Evolutionary conservation across 2,888 invertebrate genomes (phyloP).

Genomic region (Patella caerulea): DNA sequence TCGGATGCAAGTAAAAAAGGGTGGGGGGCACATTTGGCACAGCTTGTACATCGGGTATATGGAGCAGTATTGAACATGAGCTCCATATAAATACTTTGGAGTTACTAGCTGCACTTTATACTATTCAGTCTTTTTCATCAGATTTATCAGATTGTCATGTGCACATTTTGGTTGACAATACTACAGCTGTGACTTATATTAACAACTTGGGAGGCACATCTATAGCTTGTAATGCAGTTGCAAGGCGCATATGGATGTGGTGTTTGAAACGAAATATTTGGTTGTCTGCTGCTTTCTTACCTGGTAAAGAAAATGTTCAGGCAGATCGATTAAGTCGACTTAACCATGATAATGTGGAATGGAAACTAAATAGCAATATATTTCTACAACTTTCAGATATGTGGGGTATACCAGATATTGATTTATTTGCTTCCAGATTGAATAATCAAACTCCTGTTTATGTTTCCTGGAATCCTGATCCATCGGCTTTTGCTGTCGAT

Average conservation of each 20-base stretch:
- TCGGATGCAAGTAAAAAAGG: not conserved
- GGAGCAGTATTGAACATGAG: conserved; percentile 13
- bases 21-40: not conserved
- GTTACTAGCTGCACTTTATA: not conserved
- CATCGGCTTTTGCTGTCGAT: not conserved
- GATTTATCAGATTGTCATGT: conserved; percentile 14
- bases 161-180: conserved; percentile 17
- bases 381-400: not conserved
- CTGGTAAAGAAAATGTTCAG: not conserved
- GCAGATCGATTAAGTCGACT: not conserved
- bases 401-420: not conserved
- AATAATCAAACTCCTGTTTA: not conserved
- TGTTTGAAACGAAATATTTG: conserved; percentile 14
- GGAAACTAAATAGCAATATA: not conserved
- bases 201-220: conserved; percentile 16
- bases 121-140: conserved; percentile 10
- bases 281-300: not conserved
- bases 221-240: conserved; percentile 6
- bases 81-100: conserved; percentile 16
- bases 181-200: conserved; percentile 9
- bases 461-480: not conserved
- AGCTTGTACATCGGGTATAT: not conserved
- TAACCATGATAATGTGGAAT: not conserved
- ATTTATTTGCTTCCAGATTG: not conserved
- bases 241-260: conserved; percentile 23